A percentile compares a stretch with the other conserved stretches of the same genome.
These are phyloP conservation scores for Mormyrops attenuatus DNA, from an alignment of 2,797 vertebrate species.

Conservation along the genomic window DNA sequence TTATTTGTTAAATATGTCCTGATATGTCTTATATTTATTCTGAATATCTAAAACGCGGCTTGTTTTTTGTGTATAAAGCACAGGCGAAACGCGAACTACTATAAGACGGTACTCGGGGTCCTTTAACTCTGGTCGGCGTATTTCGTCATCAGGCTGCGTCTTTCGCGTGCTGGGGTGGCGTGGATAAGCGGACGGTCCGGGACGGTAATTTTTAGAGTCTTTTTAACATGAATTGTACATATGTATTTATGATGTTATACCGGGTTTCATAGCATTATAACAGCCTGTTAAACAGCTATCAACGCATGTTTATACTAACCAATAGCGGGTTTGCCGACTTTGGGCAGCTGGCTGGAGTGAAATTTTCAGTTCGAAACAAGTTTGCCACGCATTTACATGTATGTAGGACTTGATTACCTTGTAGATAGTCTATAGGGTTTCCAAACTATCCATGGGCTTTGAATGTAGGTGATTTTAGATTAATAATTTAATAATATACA, in stretches of 20 bases:
- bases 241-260: neutral
- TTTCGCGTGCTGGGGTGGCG: constrained; percentile 44
- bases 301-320: neutral
- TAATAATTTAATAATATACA: neutral
- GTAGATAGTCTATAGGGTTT: neutral
- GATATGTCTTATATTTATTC: neutral
- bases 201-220: neutral
- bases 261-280: neutral
- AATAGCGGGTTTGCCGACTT: neutral
- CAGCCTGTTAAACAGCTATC: neutral
- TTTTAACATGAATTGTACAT: neutral
- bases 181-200: constrained; percentile 31
- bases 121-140: neutral
- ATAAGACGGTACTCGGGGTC: constrained; percentile 36
- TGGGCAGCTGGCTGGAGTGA: neutral
- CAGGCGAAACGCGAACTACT: constrained; percentile 44
- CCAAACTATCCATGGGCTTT: neutral
- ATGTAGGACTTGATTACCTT: neutral
- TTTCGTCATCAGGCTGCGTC: constrained; percentile 36
- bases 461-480: neutral
- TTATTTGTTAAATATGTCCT: neutral
- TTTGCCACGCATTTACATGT: neutral
- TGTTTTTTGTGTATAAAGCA: constrained; percentile 17
- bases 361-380: neutral
- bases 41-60: neutral